phyloP scores from a whole-genome alignment of 2,888 invertebrate species.

The Pediacus dermestoides region DNA sequence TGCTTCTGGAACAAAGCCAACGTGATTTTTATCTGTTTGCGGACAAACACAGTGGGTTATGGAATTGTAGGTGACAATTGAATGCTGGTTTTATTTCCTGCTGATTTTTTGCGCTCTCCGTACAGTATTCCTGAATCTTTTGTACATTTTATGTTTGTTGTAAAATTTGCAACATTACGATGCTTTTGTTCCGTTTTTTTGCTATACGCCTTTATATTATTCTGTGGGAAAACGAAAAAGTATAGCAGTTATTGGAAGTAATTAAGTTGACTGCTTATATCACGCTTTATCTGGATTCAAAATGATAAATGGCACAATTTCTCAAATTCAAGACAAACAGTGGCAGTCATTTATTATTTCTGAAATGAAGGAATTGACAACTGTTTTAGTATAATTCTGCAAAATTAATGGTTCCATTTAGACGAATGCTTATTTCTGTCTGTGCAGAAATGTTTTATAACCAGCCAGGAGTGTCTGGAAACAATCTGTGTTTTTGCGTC shows the following conservation, averaged over 20 bases:
- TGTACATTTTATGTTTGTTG: no score
- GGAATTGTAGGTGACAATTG: slow-evolving; percentile 22
- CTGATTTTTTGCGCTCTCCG: background rate
- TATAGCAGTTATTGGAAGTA: no score
- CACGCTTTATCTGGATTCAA: slow-evolving; percentile 6
- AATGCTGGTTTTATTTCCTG: slow-evolving; percentile 15
- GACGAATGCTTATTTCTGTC: no score
- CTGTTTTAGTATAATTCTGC: slow-evolving; percentile 8
- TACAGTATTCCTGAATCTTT: no score
- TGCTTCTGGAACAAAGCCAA: slow-evolving; percentile 36
- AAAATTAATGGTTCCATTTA: slow-evolving; percentile 17
- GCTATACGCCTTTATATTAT: no score
- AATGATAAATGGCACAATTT: slow-evolving; percentile 19
- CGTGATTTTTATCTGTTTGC: slow-evolving; percentile 34
- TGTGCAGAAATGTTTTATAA: no score
- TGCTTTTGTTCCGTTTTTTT: no score
- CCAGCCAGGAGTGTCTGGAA: no score
- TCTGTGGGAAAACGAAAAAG: no score
- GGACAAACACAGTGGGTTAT: slow-evolving; percentile 23
- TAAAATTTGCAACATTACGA: no score
- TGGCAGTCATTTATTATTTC: slow-evolving; percentile 18
- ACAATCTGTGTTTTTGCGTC: no score
- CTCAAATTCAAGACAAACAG: slow-evolving; percentile 15
- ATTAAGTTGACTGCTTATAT: no score
- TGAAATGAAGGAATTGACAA: slow-evolving; percentile 15